Conservation (phyloP, 2,113 vertebrate genomes). For the Cygnus buccinator region DNA sequence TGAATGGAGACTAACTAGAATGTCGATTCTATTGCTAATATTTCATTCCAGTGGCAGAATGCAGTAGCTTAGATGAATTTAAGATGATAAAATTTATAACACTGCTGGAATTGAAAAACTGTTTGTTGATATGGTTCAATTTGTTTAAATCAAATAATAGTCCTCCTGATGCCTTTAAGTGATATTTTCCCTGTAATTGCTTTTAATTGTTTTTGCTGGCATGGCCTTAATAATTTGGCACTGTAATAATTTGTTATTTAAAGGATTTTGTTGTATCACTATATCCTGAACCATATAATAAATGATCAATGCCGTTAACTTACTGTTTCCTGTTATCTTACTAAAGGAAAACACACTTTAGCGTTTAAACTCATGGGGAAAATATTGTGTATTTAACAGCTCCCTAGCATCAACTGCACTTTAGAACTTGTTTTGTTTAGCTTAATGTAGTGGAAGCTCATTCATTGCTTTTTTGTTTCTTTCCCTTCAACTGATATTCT, state of each 20-base stretch:
- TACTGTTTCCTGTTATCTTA: background rate
- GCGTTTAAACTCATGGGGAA: background rate
- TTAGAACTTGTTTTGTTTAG: conserved; percentile 25
- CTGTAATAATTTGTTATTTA: background rate
- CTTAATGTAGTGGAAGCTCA: background rate
- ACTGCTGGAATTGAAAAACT: conserved; percentile 56
- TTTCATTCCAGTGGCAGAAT: conserved; percentile 65
- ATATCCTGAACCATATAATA: background rate
- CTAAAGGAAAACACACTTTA: conserved; percentile 10
- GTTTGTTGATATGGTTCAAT: conserved; percentile 49
- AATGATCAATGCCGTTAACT: background rate
- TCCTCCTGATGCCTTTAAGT: background rate
- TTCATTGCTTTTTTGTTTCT: background rate
- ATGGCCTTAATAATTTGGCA: background rate
- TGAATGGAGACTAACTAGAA: conserved; percentile 78
- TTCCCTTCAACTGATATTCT: background rate
- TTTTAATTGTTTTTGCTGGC: background rate
- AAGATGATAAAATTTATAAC: conserved; percentile 59
- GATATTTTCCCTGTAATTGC: background rate
- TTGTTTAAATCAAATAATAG: conserved; percentile 61
- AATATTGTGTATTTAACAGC: background rate
- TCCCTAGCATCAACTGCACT: background rate
- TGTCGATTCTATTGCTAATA: conserved; percentile 68
- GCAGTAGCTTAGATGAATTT: conserved; percentile 36
- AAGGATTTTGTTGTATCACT: background rate